Evolutionary conservation across 2,888 invertebrate species (phyloP), one percentile per base, ranked within the genome.

Genomic region (Yponomeuta cagnagella): DNA sequence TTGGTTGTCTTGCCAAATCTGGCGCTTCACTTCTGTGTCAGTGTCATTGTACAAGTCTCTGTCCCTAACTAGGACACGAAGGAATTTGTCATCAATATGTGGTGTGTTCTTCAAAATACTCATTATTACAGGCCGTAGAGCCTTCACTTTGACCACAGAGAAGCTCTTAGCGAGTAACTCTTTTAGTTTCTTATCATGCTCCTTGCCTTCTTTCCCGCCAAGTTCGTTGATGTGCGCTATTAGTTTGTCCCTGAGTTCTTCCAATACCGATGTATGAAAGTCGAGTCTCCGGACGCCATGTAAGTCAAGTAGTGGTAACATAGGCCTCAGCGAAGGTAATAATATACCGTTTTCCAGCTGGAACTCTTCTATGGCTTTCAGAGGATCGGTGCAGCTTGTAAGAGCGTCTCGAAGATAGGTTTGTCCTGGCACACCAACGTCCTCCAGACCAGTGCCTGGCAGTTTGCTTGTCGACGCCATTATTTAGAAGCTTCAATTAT

Each of bases 311-410:
- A 99, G 90, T 0, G 99, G 99, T 73, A 99, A 86, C 96, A 99
- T 99, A 23, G 99, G 98, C 69, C 98, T 93, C 69, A 99, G 87
- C 0, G 99, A 98, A 1, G 98, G 98, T 68, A 99, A 88, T 71
- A 98, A 89, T 77, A 98, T 97, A 63, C 97, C 97, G 93, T 98
- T 98, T 87, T 97, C 96, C 68, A 97, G 92, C 95, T 99, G 98
- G 93, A 99, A 99, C 86, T 98, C 98, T 93, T 98, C 98, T 74
- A 99, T 99, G n/a, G 99, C 98, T 90, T 98, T 98, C 63, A 99
- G 85, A 12, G 99, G 99, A 90, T 99, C 98, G 0, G 98, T 97
- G 83, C 98, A 98, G 80, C 97, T 98, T 15, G 98, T 98, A 23
- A 99, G 93, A 12, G 98, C 97, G 86, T 98, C 98, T 70, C 96